Conservation (phyloP, 2,797 vertebrate genomes). For the Falco columbarius region DNA sequence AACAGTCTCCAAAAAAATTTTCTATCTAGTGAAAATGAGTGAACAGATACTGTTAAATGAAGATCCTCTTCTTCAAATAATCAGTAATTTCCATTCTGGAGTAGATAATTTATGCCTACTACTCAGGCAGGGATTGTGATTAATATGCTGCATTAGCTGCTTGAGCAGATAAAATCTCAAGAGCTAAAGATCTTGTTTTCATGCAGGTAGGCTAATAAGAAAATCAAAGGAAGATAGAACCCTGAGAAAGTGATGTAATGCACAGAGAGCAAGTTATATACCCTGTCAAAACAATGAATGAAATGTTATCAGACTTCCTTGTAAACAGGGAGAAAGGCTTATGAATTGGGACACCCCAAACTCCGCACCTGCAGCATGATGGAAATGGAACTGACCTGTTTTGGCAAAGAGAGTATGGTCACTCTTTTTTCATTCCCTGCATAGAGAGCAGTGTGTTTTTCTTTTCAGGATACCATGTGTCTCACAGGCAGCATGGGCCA, state of each 20-base stretch:
- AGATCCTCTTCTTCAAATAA: not conserved
- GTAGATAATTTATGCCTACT: slow-evolving; percentile 22
- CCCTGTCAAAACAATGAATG: not conserved
- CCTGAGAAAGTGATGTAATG: not conserved
- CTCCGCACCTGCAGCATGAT: not conserved
- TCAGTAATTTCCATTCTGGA: not conserved
- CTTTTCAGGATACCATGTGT: not conserved
- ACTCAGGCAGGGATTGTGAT: not conserved
- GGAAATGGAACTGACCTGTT: not conserved
- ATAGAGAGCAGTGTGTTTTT: not conserved
- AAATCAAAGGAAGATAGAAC: slow-evolving; percentile 37
- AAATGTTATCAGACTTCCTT: not conserved
- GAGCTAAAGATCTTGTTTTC: slow-evolving; percentile 35
- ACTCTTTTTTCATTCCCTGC: not conserved
- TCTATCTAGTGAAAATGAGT: not conserved
- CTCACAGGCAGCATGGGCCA: not conserved
- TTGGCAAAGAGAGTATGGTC: not conserved
- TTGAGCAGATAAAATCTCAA: slow-evolving; percentile 39
- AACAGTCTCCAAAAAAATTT: not conserved
- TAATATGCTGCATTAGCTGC: slow-evolving; percentile 22
- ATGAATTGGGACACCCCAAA: not conserved
- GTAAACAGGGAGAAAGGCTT: not conserved
- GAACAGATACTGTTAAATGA: not conserved
- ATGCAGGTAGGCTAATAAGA: slow-evolving; percentile 30
- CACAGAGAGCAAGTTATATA: not conserved